Evolutionary conservation across 1,140 invertebrate species (phyloP).

Genomic region (Leptinotarsa texana): DNA sequence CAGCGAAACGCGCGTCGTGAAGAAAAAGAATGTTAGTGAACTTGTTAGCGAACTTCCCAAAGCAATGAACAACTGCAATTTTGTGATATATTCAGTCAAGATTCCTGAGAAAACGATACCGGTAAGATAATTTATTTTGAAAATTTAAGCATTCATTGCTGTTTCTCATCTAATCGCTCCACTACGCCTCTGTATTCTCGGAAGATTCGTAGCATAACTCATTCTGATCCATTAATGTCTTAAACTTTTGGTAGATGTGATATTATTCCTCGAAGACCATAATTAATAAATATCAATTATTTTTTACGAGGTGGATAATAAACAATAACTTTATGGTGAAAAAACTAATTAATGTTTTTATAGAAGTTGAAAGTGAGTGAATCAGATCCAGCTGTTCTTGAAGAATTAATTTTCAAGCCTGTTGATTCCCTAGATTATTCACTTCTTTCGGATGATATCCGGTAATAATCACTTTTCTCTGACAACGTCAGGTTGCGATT

Average conservation of each 20-base stretch:
- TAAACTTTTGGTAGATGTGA: neutral
- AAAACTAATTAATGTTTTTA: neutral
- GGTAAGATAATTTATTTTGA: too few relatives aligned
- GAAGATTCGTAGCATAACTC: neutral
- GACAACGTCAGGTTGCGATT: too few relatives aligned
- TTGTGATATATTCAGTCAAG: too few relatives aligned
- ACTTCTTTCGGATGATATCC: neutral
- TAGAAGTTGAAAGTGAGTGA: neutral
- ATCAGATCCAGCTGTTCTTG: neutral
- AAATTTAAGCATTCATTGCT: too few relatives aligned
- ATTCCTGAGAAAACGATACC: too few relatives aligned
- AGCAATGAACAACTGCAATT: too few relatives aligned
- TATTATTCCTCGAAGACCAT: neutral
- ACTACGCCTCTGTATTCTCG: neutral
- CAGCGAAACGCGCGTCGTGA: too few relatives aligned
- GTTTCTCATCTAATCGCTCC: neutral
- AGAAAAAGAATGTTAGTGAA: too few relatives aligned
- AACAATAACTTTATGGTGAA: neutral
- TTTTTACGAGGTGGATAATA: neutral
- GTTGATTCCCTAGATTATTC: neutral
- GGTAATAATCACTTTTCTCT: too few relatives aligned
- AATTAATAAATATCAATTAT: slow-evolving; percentile 7
- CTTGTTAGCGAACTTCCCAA: too few relatives aligned
- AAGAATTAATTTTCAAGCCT: neutral
- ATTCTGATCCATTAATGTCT: neutral